phyloP scores from a whole-genome alignment of 2,797 vertebrate species.

The Cossypha niveicapilla region DNA sequence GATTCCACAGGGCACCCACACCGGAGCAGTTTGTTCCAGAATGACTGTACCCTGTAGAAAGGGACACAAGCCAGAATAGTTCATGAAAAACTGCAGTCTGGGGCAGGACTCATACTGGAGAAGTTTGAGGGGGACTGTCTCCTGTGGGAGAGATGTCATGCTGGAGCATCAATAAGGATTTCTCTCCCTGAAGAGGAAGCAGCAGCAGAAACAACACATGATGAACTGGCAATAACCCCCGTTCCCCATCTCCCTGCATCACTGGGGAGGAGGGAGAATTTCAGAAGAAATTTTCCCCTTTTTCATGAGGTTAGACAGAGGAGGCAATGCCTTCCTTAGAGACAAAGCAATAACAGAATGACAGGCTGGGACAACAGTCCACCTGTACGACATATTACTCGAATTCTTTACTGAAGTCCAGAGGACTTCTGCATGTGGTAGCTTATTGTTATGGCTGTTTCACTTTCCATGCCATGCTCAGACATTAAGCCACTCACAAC shows the following conservation, averaged over 20 bases:
- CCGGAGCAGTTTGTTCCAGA: background rate
- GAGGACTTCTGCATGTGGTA: background rate
- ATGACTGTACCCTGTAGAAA: background rate
- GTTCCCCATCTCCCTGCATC: background rate
- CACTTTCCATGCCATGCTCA: conserved; percentile 15
- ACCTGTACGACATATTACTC: conserved; percentile 3
- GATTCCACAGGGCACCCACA: background rate
- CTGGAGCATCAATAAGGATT: background rate
- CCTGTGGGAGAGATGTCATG: background rate
- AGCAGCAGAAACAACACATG: background rate
- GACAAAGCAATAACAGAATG: background rate
- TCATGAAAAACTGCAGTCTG: background rate
- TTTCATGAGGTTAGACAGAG: background rate
- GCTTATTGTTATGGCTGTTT: conserved; percentile 12
- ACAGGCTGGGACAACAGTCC: background rate
- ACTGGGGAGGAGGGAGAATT: background rate
- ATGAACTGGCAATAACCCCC: background rate
- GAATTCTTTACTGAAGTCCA: conserved; percentile 26
- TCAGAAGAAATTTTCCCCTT: background rate
- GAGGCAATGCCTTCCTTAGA: background rate
- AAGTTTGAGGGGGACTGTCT: background rate
- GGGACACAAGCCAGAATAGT: background rate
- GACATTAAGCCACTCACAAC: conserved; percentile 55
- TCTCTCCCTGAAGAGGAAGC: background rate
- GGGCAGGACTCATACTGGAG: background rate